These are phyloP conservation scores for Tyria jacobaeae DNA, from an alignment of 2,888 invertebrate species.

Conservation along the genomic window DNA sequence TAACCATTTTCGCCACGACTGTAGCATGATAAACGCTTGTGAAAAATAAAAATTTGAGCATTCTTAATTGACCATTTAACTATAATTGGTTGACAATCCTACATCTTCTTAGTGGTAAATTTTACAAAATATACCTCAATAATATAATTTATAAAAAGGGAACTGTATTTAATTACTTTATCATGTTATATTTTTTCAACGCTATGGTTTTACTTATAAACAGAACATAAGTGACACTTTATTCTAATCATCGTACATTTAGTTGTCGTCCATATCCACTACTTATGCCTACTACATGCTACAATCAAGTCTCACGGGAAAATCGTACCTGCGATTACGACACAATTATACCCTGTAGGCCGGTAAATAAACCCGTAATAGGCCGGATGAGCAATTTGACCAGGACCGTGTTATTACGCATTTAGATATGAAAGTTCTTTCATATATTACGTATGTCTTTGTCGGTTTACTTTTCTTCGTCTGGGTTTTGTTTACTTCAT, in stretches of 20 bases:
- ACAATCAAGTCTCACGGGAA: constrained; percentile 45
- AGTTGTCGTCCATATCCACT: constrained; percentile 44
- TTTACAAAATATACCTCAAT: too few relatives aligned
- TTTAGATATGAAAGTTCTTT: constrained; percentile 39
- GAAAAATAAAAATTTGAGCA: too few relatives aligned
- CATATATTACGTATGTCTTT: constrained; percentile 30
- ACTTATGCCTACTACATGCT: constrained; percentile 46
- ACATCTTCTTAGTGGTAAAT: too few relatives aligned
- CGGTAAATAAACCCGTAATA: constrained; percentile 58
- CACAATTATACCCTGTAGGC: constrained; percentile 60
- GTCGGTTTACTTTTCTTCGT: constrained; percentile 16
- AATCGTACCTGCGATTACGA: constrained; percentile 52
- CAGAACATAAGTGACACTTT: too few relatives aligned
- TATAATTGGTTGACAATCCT: too few relatives aligned
- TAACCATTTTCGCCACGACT: too few relatives aligned
- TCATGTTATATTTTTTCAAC: too few relatives aligned
- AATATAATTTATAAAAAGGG: too few relatives aligned
- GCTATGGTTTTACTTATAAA: too few relatives aligned
- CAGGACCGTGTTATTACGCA: constrained; percentile 37
- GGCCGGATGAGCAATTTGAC: constrained; percentile 47
- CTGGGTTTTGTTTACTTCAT: not conserved
- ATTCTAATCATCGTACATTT: constrained; percentile 32
- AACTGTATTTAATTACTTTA: too few relatives aligned
- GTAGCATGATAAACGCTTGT: too few relatives aligned
- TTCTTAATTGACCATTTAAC: too few relatives aligned